Percentiles rank a stretch among this genome's conserved stretches.
phyloP scores from a whole-genome alignment of 2,888 invertebrate species.

The Dasypolia templi region DNA sequence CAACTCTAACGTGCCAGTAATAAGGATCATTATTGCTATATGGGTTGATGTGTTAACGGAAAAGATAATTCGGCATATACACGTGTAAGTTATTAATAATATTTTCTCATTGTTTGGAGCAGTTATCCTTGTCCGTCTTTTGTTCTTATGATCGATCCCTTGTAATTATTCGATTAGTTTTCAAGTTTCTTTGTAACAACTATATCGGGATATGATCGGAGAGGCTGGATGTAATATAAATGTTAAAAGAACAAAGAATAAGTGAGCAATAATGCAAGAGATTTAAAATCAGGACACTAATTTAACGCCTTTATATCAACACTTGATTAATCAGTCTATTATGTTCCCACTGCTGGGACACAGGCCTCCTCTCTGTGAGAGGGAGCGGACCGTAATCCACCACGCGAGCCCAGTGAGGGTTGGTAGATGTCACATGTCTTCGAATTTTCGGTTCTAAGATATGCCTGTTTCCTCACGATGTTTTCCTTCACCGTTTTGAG shows the following conservation, averaged over 20 bases:
- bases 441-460: too few species aligned
- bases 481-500: too few species aligned
- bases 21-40: conserved; percentile 45
- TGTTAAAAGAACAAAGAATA: conserved; percentile 12
- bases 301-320: not conserved
- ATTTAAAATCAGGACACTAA: not conserved
- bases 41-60: not conserved
- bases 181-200: conserved; percentile 56
- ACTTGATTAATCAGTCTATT: too few species aligned
- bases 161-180: conserved; percentile 67
- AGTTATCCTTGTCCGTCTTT: conserved; percentile 67
- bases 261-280: not conserved
- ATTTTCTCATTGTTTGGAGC: conserved; percentile 75
- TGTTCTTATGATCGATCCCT: conserved; percentile 64
- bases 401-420: too few species aligned
- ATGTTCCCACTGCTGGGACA: too few species aligned
- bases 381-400: too few species aligned
- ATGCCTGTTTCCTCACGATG: too few species aligned
- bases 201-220: conserved; percentile 57
- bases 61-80: conserved; percentile 47
- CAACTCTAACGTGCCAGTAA: conserved; percentile 19
- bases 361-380: too few species aligned
- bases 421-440: too few species aligned
- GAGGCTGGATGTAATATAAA: conserved; percentile 38
- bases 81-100: conserved; percentile 78